Evolutionary conservation across 1,140 invertebrate genomes (phyloP), one percentile per base, ranked within the genome.

Genomic region (Dendrolimus punctatus): DNA sequence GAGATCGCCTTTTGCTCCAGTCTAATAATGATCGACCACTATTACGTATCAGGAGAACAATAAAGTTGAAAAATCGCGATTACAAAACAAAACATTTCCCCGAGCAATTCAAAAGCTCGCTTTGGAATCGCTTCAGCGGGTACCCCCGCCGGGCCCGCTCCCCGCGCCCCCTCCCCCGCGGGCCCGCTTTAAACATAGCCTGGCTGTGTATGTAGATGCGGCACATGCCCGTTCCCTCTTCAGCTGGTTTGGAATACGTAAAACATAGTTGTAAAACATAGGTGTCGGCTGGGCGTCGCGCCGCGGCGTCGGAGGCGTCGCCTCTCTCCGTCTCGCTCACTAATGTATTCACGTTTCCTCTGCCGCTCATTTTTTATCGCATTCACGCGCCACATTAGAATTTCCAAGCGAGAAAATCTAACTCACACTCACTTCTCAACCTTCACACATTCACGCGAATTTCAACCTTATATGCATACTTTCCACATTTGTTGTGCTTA

Each of bases 361-460:
- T 67, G 71, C 75, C 64, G 68, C 68, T 80, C 78, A 79, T 85
- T 85, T 85, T 85, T 85, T 85, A 85, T 85, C 80, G 80, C 73
- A 79, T 71, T 80, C 77, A 72, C 80, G 76, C 77, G 69, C 68
- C 74, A 73, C 73, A 79, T 82, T 81, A 79, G 76, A 82, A 78
- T 80, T 82, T 81, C 77, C 78, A 78, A 75, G 80, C 81, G 81
- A 83, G 80, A 83, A 82, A 85, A 79, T 79, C 74, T 75, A 68
- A 76, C 76, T 58, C 79, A 76, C 71, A 74, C 73, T 56, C 56
- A 60, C 55, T 50, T 55, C 51, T 37, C 36, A 37, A 37, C 9
- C n/a, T n/a, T 23, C 42, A 1, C 5, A 10, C 10, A 23, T 39
- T 9, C 5, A 46, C 6, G 37, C 39, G 39, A 57, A 43, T 51